phyloP scores from a whole-genome alignment of 2,113 vertebrate genomes.

The Corydoras sp. region DNA sequence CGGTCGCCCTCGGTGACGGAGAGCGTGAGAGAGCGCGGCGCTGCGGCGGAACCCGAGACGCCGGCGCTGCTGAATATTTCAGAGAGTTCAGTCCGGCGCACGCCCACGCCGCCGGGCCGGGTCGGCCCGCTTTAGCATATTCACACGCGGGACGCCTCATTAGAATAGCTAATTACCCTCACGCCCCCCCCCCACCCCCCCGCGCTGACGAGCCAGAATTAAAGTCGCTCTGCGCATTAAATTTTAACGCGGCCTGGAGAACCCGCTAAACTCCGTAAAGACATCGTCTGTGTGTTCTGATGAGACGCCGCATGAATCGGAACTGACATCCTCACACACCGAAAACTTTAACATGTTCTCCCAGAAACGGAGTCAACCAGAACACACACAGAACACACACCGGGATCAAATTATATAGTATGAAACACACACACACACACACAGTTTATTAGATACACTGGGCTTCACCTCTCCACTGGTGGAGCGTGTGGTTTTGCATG shows the following conservation, averaged over 20 bases:
- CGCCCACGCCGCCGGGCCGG: constrained; percentile 57
- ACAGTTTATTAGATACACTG: too few species aligned
- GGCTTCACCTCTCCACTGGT: too few species aligned
- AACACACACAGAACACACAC: too few species aligned
- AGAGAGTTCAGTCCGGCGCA: constrained; percentile 53
- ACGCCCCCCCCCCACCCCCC: constrained; percentile 17
- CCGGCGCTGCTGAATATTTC: constrained; percentile 69
- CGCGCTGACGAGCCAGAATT: constrained; percentile 59
- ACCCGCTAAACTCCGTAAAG: constrained; percentile 23
- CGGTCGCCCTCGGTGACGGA: constrained; percentile 5
- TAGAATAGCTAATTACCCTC: constrained; percentile 71
- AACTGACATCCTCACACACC: background rate
- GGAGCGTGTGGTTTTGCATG: too few species aligned
- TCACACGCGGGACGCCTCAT: constrained; percentile 61
- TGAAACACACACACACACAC: too few species aligned
- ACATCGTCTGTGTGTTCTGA: constrained; percentile 47
- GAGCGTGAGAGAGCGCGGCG: constrained; percentile 37
- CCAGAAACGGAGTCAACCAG: too few species aligned
- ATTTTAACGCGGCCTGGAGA: constrained; percentile 42
- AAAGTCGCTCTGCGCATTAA: constrained; percentile 59
- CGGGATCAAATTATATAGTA: too few species aligned
- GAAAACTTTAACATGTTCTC: background rate
- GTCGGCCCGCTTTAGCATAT: constrained; percentile 57
- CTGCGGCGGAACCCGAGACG: constrained; percentile 57
- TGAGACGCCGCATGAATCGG: constrained; percentile 50